Percentiles rank a stretch among this genome's conserved stretches.
phyloP scores from a whole-genome alignment of 2,797 vertebrate genomes.

The Tarsius wallacei region DNA sequence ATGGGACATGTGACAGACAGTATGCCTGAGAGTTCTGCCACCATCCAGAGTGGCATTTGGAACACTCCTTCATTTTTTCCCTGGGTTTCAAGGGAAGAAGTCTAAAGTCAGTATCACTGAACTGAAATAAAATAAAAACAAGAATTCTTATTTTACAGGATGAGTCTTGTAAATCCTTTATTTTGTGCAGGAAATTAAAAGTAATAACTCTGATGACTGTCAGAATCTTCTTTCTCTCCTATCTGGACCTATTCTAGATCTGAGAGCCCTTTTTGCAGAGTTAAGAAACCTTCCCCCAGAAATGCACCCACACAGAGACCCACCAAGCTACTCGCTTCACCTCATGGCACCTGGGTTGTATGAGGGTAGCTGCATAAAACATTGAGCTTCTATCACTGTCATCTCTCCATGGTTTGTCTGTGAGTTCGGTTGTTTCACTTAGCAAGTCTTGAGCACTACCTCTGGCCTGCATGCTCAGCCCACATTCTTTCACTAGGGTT shows the following conservation, averaged over 20 bases:
- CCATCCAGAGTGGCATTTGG: neutral
- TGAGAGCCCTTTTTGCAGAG: constrained; percentile 22
- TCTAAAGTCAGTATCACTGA: too few relatives aligned
- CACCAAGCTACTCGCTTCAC: constrained; percentile 27
- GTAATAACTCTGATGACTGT: constrained; percentile 68
- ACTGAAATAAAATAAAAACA: neutral
- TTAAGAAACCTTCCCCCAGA: constrained; percentile 69
- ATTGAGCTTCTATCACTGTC: neutral
- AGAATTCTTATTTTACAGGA: constrained; percentile 73
- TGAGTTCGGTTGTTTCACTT: constrained; percentile 17
- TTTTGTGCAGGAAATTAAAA: constrained; percentile 76
- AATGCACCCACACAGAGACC: constrained; percentile 49
- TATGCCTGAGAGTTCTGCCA: neutral
- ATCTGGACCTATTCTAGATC: constrained; percentile 17
- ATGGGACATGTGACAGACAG: neutral
- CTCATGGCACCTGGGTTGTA: neutral
- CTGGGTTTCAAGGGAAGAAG: neutral
- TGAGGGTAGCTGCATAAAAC: constrained; percentile 4
- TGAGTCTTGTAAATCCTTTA: constrained; percentile 79
- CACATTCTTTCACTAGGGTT: neutral
- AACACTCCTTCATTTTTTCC: neutral
- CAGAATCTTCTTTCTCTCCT: constrained; percentile 58
- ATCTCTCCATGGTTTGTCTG: neutral
- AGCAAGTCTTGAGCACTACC: neutral
- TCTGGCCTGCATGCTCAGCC: neutral